These are phyloP conservation scores for Cheilosia scutellata DNA, from an alignment of 2,888 invertebrate genomes.

Conservation along the genomic window DNA sequence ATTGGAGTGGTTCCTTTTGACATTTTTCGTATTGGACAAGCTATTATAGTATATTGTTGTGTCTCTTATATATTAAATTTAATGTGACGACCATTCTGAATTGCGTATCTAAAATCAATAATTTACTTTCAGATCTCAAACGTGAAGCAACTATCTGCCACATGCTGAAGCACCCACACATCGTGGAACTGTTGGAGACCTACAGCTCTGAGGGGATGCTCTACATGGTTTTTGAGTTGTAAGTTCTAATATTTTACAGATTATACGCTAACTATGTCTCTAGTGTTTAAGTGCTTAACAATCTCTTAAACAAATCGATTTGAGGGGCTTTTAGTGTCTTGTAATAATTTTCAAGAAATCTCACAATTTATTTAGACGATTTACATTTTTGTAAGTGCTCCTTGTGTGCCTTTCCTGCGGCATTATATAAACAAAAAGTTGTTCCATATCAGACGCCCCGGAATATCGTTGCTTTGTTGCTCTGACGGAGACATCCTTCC, in stretches of 20 bases:
- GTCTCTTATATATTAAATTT: conserved; percentile 5
- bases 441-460: conserved; percentile 18
- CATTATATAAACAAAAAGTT: conserved; percentile 29
- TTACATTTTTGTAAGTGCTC: conserved; percentile 42
- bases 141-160: conserved; percentile 99
- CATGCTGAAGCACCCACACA: conserved; percentile 99
- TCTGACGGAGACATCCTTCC: conserved; percentile 36
- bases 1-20: conserved; percentile 49
- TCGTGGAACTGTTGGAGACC: conserved; percentile 98
- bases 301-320: conserved; percentile 30
- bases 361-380: conserved; percentile 26
- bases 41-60: neutral
- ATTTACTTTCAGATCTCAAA: conserved; percentile 92
- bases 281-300: conserved; percentile 36
- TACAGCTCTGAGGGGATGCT: conserved; percentile 99
- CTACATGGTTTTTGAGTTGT: conserved; percentile 99
- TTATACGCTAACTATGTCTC: conserved; percentile 24
- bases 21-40: conserved; percentile 12
- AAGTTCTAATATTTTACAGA: conserved; percentile 85
- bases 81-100: conserved; percentile 4
- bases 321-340: neutral
- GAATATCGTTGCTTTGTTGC: conserved; percentile 25
- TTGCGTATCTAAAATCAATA: conserved; percentile 16
- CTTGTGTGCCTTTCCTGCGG: conserved; percentile 10
- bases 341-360: neutral